A percentile compares a stretch with the other conserved stretches of the same genome.
Evolutionary conservation across 2,888 invertebrate genomes (phyloP).

Genomic region (Aricia artaxerxes): DNA sequence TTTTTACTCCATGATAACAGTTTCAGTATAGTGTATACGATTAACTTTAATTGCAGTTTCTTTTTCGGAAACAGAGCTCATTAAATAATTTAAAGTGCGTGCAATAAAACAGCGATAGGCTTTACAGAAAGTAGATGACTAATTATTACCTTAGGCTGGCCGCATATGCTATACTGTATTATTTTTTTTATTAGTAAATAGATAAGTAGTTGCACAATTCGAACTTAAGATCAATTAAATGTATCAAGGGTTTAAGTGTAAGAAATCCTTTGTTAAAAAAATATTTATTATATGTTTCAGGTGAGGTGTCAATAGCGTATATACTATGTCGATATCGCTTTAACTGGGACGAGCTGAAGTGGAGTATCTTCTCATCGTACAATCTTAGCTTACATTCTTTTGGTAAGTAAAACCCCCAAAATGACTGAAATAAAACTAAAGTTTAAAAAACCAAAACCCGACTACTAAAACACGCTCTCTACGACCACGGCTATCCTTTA

Average conservation of each 20-base stretch:
- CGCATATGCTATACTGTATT: no score
- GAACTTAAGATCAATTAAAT: no score
- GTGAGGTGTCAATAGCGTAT: conserved; percentile 69
- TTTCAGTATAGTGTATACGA: neutral
- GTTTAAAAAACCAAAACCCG: no score
- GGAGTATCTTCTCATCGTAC: conserved; percentile 71
- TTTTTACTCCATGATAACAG: neutral
- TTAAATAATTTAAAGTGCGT: neutral
- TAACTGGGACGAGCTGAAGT: conserved; percentile 77
- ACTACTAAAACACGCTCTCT: no score
- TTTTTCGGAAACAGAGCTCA: neutral
- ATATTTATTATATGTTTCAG: neutral
- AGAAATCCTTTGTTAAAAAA: no score
- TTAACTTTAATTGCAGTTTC: neutral
- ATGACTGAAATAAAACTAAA: no score
- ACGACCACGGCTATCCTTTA: no score
- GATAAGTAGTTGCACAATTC: no score
- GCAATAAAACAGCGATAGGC: neutral
- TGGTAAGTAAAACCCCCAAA: conserved; percentile 52
- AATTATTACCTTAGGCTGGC: no score
- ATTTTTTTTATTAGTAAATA: no score
- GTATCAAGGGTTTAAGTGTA: no score
- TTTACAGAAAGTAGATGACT: no score
- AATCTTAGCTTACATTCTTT: conserved; percentile 67
- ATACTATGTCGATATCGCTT: conserved; percentile 74